Base-by-base conservation (phyloP, 2,888 invertebrate genomes). In the Physocephala rufipes region DNA sequence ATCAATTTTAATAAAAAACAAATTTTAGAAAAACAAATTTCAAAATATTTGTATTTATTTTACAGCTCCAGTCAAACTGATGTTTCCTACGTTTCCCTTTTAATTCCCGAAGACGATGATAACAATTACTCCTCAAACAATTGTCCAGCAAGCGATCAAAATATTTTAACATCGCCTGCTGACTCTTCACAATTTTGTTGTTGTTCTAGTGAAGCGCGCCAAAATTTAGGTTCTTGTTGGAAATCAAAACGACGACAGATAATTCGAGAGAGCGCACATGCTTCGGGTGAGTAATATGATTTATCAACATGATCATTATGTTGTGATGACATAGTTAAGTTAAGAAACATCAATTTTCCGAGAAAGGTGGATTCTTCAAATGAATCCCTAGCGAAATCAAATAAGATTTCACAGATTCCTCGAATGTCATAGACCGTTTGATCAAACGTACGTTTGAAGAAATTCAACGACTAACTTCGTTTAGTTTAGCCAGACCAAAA, bases 261-360 rank as follows among this genome's bases (percentile, higher is more conserved):
- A 28, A 78, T 78, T 66, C 73, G 76, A 47, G 77, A 78, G 64
- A 78, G 78, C 70, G 74, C 76, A 21, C 74, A 78, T 71, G 77
- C 78, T 21, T 75, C 79, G 67, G 78, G 78, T 75, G 62, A 70
- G 73, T 73, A 28, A 1, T 9, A 19, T 49, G 1, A 1, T 36
- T 16, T 51, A n/a, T 12, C 62, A 43, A 51, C 51, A n/a, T n/a
- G 51, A 51, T 51, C n/a, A 9, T 36, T 36, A 4, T 7, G 36
- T 36, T 36, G 9, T 4, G 36, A 36, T 36, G 9, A 36, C 9
- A 36, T 36, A 4, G 4, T 36, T 36, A 36, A 9, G 9, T 7
- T 36, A 36, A 9, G 9, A 36, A 9, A 7, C 9, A 7, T 36
- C 36, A 9, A 9, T 7, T 7, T 36, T 36, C 36, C 36, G 4